Percentiles rank a stretch among this genome's conserved stretches.
Evolutionary conservation across 2,113 vertebrate genomes (phyloP).

Genomic region (Oryzias curvinotus): DNA sequence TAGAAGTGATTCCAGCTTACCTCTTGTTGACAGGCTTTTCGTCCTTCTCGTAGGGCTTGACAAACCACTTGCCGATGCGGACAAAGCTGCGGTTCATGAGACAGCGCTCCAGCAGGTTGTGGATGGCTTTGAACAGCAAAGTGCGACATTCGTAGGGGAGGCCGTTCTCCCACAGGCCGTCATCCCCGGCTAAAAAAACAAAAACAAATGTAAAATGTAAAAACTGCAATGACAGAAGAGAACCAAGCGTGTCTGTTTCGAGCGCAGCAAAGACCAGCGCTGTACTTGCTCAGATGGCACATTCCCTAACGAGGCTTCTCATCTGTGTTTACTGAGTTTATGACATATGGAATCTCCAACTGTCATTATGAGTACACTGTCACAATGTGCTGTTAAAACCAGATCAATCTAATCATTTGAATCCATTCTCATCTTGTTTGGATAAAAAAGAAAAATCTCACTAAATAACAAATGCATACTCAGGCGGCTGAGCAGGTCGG

Average conservation of each 20-base stretch:
- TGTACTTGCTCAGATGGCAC: constrained; percentile 15
- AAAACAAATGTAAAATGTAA: not conserved
- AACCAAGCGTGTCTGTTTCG: not conserved
- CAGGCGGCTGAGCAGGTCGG: too few species aligned
- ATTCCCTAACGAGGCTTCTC: constrained; percentile 8
- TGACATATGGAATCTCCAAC: constrained; percentile 16
- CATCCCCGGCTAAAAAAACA: constrained; percentile 79
- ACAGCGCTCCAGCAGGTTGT: constrained; percentile 96
- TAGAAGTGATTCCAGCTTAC: constrained; percentile 27
- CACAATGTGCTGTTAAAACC: constrained; percentile 1
- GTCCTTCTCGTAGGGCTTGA: constrained; percentile 97
- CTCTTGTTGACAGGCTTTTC: constrained; percentile 95
- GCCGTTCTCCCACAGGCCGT: constrained; percentile 95
- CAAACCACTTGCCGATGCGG: constrained; percentile 97
- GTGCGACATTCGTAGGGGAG: constrained; percentile 97
- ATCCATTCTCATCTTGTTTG: too few species aligned
- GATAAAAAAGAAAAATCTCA: too few species aligned
- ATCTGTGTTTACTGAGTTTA: constrained; percentile 20
- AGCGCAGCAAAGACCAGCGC: constrained; percentile 1
- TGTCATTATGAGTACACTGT: constrained; percentile 1
- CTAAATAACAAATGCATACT: too few species aligned
- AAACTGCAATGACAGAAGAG: not conserved
- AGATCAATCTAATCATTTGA: not conserved
- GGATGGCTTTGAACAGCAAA: constrained; percentile 95
- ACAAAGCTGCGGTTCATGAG: constrained; percentile 96